Evolutionary conservation across 2,797 vertebrate genomes (phyloP).

Genomic region (Argya squamiceps): DNA sequence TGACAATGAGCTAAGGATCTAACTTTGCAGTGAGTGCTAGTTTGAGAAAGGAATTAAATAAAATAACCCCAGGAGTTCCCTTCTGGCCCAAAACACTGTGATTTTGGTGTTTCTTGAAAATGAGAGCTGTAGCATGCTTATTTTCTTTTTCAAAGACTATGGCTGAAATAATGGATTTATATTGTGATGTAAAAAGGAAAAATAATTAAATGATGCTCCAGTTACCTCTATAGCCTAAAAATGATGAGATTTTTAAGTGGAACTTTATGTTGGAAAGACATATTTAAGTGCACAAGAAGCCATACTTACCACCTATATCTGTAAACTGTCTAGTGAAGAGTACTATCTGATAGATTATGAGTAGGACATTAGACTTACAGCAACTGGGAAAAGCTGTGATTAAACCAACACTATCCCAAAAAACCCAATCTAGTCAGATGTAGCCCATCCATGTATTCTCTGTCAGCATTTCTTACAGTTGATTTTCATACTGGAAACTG

Average conservation of each 20-base stretch:
- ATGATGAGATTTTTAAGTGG: neutral
- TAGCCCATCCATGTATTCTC: neutral
- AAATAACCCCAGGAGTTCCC: neutral
- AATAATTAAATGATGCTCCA: neutral
- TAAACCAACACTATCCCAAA: neutral
- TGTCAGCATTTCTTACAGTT: neutral
- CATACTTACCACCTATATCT: neutral
- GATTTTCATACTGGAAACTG: neutral
- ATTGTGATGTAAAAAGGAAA: neutral
- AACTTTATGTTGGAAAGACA: neutral
- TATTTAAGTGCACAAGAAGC: neutral
- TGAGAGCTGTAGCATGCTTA: neutral
- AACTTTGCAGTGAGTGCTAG: neutral
- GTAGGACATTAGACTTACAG: neutral
- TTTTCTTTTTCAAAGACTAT: neutral
- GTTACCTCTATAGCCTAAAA: neutral
- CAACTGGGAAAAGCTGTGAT: neutral
- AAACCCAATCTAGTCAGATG: neutral
- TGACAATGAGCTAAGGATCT: neutral
- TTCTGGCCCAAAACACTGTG: neutral
- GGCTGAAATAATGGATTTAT: neutral
- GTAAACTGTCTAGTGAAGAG: neutral
- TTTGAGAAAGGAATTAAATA: neutral
- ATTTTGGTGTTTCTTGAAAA: neutral
- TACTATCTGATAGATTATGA: neutral